Percentiles rank a stretch among this genome's conserved stretches.
phyloP scores from a whole-genome alignment of 2,888 invertebrate genomes.

The Ecdyonurus torrentis region DNA sequence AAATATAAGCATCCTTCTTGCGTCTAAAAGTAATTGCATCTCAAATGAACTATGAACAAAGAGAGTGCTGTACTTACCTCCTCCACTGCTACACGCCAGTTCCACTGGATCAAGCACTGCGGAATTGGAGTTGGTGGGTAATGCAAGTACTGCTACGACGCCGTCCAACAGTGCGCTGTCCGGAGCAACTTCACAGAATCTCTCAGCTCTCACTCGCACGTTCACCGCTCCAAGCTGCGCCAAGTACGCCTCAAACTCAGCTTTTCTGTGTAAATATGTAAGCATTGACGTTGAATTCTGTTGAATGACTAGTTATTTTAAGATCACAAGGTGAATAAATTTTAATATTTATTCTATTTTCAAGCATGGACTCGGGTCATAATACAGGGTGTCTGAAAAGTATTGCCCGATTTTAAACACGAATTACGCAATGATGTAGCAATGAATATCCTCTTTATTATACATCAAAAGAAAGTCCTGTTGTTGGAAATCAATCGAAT shows the following conservation, averaged over 20 bases:
- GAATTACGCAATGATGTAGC: not conserved
- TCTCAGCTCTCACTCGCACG: slow-evolving; percentile 16
- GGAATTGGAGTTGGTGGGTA: slow-evolving; percentile 67
- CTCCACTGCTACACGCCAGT: slow-evolving; percentile 55
- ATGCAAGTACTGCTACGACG: slow-evolving; percentile 44
- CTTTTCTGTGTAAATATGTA: slow-evolving; percentile 29
- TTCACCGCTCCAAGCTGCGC: slow-evolving; percentile 43
- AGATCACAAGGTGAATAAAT: not conserved
- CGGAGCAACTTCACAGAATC: slow-evolving; percentile 15
- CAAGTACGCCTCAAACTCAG: slow-evolving; percentile 51
- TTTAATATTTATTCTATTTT: not conserved
- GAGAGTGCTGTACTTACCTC: slow-evolving; percentile 22
- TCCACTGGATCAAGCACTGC: slow-evolving; percentile 45
- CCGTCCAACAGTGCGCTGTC: slow-evolving; percentile 12
- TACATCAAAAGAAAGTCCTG: too few species aligned
- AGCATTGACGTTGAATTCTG: not conserved
- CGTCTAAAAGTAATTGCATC: too few species aligned
- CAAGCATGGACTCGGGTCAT: not conserved
- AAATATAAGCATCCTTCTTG: too few species aligned
- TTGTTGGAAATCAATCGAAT: too few species aligned
- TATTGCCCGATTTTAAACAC: too few species aligned
- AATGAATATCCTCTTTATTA: not conserved
- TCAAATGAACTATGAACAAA: too few species aligned
- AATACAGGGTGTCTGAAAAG: too few species aligned
- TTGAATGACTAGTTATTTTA: too few species aligned